Evolutionary conservation across 2,888 invertebrate genomes (phyloP), one percentile per base, ranked within the genome.

Genomic region (Epinotia demarniana): DNA sequence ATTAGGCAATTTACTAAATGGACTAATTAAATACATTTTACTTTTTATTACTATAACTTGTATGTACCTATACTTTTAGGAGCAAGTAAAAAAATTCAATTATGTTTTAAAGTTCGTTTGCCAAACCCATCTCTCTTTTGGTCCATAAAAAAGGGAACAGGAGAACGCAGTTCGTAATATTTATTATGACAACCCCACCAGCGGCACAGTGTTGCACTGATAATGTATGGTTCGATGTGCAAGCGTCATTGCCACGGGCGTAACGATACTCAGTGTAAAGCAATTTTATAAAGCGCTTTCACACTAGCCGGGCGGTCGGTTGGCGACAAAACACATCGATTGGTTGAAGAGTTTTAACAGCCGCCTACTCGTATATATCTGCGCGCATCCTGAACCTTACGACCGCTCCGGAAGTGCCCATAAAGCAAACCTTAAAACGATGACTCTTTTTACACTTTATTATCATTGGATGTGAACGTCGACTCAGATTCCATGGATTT

Each of bases 371-470:
- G n/a, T n/a, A 86, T 91, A 90, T 90, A 90, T 90, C 87, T 87
- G 86, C 78, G 84, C 87, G 86, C 89, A 89, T 90, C 88, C 89
- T 86, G 89, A 89, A 88, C 90, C 91, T 89, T 89, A 89, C 88
- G 89, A 85, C 88, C 87, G 87, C 85, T 84, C 84, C 87, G 89
- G 89, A 93, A 93, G 91, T 89, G 87, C 87, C 91, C 90, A 92
- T 94, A 94, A 93, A 94, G 90, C 86, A 89, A 86, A 89, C 93
- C 92, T 93, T 93, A 93, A 93, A 94, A 88, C 89, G 92, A 89
- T 89, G 90, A 93, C 89, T 92, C 93, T 94, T 94, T 93, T 93
- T 93, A 94, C 92, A 91, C 90, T 94, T 94, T 94, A 93, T 94
- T 94, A 92, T 94, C 91, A 94, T 94, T 94, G 93, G 92, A 92